These are phyloP conservation scores for cat (Felis catus) DNA, from an alignment of 2,113 vertebrate species.

Conservation along the genomic window F.catus_Fca126_mat1.0 CM031414.1:84778001-84778500, in stretches of 20 bases:
- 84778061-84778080: background rate
- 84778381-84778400: constrained; percentile 7
- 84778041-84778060: background rate
- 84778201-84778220: background rate
- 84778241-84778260: background rate
- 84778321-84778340: background rate
- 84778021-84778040: background rate
- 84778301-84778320: background rate
- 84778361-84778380: background rate
- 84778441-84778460: background rate
- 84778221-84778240: background rate
- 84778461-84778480: background rate
- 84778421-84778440: background rate
- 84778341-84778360: background rate
- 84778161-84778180: background rate
- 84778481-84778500: background rate
- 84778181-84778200: background rate
- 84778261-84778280: background rate
- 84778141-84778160: background rate
- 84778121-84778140: background rate
- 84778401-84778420: background rate
- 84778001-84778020: background rate
- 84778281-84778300: background rate
- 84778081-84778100: background rate
- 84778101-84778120: background rate